These are phyloP conservation scores for Ophion ellenae DNA, from an alignment of 2,888 invertebrate genomes.

Conservation along the genomic window DNA sequence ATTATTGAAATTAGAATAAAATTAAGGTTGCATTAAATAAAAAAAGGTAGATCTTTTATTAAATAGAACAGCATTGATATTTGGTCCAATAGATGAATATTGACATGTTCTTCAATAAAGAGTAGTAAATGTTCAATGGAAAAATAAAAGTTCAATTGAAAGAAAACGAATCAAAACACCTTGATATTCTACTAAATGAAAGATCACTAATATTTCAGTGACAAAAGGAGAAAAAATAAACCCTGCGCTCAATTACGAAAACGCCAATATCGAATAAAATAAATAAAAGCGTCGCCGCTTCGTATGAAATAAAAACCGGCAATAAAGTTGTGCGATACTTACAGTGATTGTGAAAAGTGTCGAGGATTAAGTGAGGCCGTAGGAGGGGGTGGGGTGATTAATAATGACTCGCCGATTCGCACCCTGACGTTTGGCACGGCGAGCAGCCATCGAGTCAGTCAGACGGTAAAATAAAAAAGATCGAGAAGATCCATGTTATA, in stretches of 20 bases:
- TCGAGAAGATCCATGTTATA: background rate
- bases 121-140: background rate
- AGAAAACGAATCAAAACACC: background rate
- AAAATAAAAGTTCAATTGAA: background rate
- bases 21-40: no score
- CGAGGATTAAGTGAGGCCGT: conserved; percentile 39
- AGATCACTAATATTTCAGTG: background rate
- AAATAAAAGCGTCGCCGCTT: background rate
- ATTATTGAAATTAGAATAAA: no score
- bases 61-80: no score
- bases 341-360: conserved; percentile 28
- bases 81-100: no score
- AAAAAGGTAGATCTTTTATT: no score
- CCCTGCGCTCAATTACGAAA: background rate
- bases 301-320: background rate
- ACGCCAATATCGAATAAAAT: background rate
- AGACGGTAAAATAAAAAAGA: background rate
- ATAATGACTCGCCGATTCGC: background rate
- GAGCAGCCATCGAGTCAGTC: background rate
- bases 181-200: no score
- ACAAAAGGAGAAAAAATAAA: background rate
- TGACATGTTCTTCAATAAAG: no score
- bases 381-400: background rate
- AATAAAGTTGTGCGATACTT: conserved; percentile 22
- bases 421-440: background rate